phyloP scores from a whole-genome alignment of 2,888 invertebrate genomes.

The Apodemia duryi region DNA sequence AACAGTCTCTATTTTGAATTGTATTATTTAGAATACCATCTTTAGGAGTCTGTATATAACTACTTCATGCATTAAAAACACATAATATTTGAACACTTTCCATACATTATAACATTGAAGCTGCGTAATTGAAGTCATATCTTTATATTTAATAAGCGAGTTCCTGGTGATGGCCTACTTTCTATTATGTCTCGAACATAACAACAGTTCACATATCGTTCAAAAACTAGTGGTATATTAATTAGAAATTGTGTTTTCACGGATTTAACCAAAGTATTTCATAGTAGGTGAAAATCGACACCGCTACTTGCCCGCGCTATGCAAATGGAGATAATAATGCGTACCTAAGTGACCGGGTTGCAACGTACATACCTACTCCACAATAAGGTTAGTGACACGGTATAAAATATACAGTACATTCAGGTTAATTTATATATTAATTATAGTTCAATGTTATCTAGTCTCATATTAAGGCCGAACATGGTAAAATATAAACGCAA shows the following conservation, averaged over 20 bases:
- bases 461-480: constrained; percentile 1
- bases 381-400: constrained; percentile 52
- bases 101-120: too few species aligned
- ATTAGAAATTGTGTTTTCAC: constrained; percentile 42
- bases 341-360: constrained; percentile 73
- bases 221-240: constrained; percentile 16
- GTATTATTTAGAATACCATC: too few species aligned
- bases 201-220: not conserved
- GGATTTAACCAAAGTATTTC: constrained; percentile 47
- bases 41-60: too few species aligned
- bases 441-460: constrained; percentile 2
- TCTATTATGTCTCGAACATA: not conserved
- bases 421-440: constrained; percentile 2
- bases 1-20: too few species aligned
- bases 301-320: constrained; percentile 71
- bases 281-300: constrained; percentile 58
- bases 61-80: too few species aligned
- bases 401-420: constrained; percentile 24
- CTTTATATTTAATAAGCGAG: not conserved
- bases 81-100: too few species aligned
- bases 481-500: constrained; percentile 1
- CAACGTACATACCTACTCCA: constrained; percentile 46
- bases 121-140: too few species aligned
- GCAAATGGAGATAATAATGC: constrained; percentile 71
- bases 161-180: not conserved